phyloP scores from a whole-genome alignment of 2,888 invertebrate genomes.

The Pseudococcus viburni region DNA sequence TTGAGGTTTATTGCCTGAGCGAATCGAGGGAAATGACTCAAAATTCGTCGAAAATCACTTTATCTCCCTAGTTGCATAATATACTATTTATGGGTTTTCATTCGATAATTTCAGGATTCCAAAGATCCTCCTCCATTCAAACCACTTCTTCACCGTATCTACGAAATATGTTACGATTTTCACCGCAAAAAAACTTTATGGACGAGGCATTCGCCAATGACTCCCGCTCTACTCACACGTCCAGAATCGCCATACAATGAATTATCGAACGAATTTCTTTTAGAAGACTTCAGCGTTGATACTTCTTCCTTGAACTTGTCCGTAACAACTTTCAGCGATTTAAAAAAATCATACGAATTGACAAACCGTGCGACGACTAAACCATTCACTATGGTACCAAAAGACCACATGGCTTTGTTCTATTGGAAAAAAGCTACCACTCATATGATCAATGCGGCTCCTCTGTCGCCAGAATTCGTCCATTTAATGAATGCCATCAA shows the following conservation, averaged over 20 bases:
- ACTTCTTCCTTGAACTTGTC: neutral
- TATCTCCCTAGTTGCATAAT: too few species aligned
- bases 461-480: neutral
- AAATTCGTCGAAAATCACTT: too few species aligned
- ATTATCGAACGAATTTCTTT: neutral
- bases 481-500: neutral
- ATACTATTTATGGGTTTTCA: too few species aligned
- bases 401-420: neutral
- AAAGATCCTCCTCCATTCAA: too few species aligned
- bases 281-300: neutral
- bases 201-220: too few species aligned
- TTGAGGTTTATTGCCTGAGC: too few species aligned
- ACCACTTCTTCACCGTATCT: too few species aligned
- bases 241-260: neutral
- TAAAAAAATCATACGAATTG: neutral
- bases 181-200: too few species aligned
- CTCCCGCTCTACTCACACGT: neutral
- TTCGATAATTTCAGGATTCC: too few species aligned
- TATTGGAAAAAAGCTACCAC: neutral
- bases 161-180: too few species aligned
- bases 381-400: neutral
- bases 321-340: neutral
- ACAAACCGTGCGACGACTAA: neutral
- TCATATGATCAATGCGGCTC: constrained; percentile 15
- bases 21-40: too few species aligned